These are phyloP conservation scores for Nothocercus nigrocapillus DNA, from an alignment of 2,113 vertebrate species.

Conservation along the genomic window DNA sequence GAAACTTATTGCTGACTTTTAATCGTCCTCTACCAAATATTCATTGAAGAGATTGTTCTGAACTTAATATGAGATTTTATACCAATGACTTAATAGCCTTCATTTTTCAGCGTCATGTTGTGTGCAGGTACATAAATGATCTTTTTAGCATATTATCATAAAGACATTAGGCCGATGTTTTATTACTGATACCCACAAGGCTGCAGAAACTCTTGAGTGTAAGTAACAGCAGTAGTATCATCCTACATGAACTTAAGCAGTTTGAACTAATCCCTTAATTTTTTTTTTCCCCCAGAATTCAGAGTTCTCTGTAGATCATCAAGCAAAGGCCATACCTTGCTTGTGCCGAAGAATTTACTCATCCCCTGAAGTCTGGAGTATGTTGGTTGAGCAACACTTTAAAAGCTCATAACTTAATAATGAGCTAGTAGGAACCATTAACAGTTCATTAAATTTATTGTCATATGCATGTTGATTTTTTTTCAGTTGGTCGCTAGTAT, in stretches of 20 bases:
- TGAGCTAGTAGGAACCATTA: conserved; percentile 76
- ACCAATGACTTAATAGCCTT: not conserved
- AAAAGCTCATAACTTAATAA: conserved; percentile 78
- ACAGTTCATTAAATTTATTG: not conserved
- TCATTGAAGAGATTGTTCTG: not conserved
- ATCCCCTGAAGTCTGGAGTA: conserved; percentile 41
- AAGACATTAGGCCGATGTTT: not conserved
- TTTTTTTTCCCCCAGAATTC: conserved; percentile 69
- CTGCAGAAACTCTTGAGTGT: not conserved
- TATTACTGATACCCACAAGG: not conserved
- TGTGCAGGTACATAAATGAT: not conserved
- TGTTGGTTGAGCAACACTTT: conserved; percentile 71
- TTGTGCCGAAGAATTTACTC: conserved; percentile 34
- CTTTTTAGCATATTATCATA: not conserved
- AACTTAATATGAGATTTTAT: not conserved
- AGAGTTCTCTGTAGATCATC: conserved; percentile 71
- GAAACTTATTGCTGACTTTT: not conserved
- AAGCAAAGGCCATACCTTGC: conserved; percentile 47
- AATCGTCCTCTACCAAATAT: not conserved
- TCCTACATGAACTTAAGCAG: fast-evolving
- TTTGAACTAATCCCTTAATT: not conserved
- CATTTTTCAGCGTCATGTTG: not conserved
- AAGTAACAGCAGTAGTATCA: not conserved
- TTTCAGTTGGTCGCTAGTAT: not conserved
- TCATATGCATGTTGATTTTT: not conserved